A percentile compares a stretch with the other conserved stretches of the same genome.
Evolutionary conservation across 1,140 invertebrate species (phyloP).

Genomic region (Ephestia elutella): DNA sequence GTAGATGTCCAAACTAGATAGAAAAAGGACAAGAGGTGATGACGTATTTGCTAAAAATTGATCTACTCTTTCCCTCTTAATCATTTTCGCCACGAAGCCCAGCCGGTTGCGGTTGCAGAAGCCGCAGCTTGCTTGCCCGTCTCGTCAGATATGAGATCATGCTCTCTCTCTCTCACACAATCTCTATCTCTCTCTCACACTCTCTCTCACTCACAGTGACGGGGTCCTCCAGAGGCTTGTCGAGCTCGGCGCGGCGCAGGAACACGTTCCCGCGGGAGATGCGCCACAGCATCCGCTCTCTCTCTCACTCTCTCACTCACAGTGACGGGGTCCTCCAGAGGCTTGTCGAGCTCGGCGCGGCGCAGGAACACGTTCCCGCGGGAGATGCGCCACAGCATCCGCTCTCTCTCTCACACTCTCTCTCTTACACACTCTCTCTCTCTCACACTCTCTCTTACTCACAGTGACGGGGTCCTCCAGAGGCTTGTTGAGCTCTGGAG

Average conservation of each 20-base stretch:
- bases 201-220: too few species aligned
- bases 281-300: constrained; percentile 97
- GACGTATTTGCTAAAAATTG: too few species aligned
- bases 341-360: constrained; percentile 89
- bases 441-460: too few species aligned
- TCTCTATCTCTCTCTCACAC: too few species aligned
- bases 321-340: constrained; percentile 96
- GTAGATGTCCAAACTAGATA: too few species aligned
- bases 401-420: constrained; percentile 94
- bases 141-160: constrained; percentile 23
- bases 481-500: too few species aligned
- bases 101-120: constrained; percentile 76
- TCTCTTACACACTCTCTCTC: too few species aligned
- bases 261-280: constrained; percentile 95
- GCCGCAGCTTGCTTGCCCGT: constrained; percentile 72
- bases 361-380: constrained; percentile 93
- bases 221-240: constrained; percentile 93
- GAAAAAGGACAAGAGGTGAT: too few species aligned
- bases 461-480: too few species aligned
- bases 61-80: constrained; percentile 92
- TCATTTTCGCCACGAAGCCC: constrained; percentile 92
- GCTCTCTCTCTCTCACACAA: too few species aligned
- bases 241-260: constrained; percentile 90
- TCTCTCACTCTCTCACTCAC: constrained; percentile 91
- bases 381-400: constrained; percentile 97